A percentile compares a stretch with the other conserved stretches of the same genome.
Evolutionary conservation across 2,113 vertebrate genomes (phyloP).

Genomic region (Chrysochloris asiatica): DNA sequence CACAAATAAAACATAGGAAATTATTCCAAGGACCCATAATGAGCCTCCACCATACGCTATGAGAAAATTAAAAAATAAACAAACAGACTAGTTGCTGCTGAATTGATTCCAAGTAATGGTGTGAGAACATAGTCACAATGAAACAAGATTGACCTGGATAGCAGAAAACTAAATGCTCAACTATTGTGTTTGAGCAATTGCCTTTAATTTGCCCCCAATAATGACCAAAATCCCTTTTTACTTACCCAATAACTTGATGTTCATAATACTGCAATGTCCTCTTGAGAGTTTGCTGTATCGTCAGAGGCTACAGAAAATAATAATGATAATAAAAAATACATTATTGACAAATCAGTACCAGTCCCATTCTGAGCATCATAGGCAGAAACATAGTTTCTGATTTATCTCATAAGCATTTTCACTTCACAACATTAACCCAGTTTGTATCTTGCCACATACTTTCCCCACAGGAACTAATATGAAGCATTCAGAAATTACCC

Average conservation of each 20-base stretch:
- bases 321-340: constrained; percentile 75
- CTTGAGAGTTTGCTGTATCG: constrained; percentile 94
- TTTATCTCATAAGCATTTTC: constrained; percentile 41
- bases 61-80: neutral
- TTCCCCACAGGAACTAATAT: constrained; percentile 18
- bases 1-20: constrained; percentile 6
- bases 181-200: constrained; percentile 5
- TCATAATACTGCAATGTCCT: constrained; percentile 94
- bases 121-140: neutral
- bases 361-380: constrained; percentile 22
- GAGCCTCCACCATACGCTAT: too few relatives aligned
- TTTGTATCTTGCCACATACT: constrained; percentile 51
- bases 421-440: constrained; percentile 62
- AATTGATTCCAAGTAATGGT: neutral
- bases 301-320: constrained; percentile 89
- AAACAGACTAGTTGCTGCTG: neutral
- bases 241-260: constrained; percentile 95
- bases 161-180: constrained; percentile 36
- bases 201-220: constrained; percentile 44
- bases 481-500: constrained; percentile 58
- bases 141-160: neutral
- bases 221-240: constrained; percentile 57
- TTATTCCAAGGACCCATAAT: neutral
- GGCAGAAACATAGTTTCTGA: constrained; percentile 19
- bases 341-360: constrained; percentile 63